Percentiles rank a stretch among this genome's conserved stretches.
These are phyloP conservation scores for Protonemura montana DNA, from an alignment of 2,888 invertebrate genomes.

Conservation along the genomic window DNA sequence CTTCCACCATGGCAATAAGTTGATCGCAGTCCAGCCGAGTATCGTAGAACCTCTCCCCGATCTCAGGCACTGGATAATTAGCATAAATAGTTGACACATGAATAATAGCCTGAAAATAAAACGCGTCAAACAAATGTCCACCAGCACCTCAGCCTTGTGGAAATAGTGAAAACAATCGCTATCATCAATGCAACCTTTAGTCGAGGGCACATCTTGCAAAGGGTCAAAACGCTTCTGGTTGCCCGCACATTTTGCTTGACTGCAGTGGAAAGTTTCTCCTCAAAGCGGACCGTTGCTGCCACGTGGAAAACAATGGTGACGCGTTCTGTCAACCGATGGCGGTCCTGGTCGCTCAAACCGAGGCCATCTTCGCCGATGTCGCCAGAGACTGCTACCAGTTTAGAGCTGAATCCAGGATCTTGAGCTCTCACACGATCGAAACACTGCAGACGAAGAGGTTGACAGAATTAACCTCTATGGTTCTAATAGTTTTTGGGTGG, in stretches of 20 bases:
- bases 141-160: too few relatives aligned
- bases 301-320: slow-evolving; percentile 66
- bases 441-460: slow-evolving; percentile 2
- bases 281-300: slow-evolving; percentile 68
- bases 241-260: slow-evolving; percentile 66
- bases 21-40: background rate
- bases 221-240: slow-evolving; percentile 62
- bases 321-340: slow-evolving; percentile 55
- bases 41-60: background rate
- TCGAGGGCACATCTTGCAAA: slow-evolving; percentile 57
- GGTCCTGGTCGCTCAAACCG: slow-evolving; percentile 57
- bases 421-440: background rate
- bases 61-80: background rate
- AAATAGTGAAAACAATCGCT: too few relatives aligned
- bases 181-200: slow-evolving; percentile 5
- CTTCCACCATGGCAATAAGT: background rate
- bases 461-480: too few relatives aligned
- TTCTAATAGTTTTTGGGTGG: too few relatives aligned
- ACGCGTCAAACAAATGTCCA: too few relatives aligned
- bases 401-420: background rate
- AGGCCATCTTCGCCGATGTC: slow-evolving; percentile 16
- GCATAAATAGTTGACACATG: background rate
- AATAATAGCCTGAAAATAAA: background rate
- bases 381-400: background rate
- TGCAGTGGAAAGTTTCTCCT: slow-evolving; percentile 64